phyloP scores from a whole-genome alignment of 2,113 vertebrate species.

The Mionectes macconnelli region DNA sequence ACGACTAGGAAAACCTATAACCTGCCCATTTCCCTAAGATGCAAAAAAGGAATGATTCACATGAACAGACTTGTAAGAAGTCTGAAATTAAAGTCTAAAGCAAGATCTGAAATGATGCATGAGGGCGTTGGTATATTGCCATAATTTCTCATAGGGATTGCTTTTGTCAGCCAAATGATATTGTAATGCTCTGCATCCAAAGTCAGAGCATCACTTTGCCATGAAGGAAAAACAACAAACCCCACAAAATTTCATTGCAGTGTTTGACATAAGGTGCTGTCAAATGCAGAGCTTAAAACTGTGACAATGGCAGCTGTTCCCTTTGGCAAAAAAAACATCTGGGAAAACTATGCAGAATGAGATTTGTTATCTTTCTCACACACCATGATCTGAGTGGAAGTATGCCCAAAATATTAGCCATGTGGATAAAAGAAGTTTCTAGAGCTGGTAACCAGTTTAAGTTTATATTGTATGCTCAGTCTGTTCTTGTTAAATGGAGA shows the following conservation, averaged over 20 bases:
- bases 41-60: background rate
- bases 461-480: background rate
- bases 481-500: background rate
- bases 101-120: background rate
- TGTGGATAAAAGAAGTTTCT: conserved; percentile 20
- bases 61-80: background rate
- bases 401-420: conserved; percentile 33
- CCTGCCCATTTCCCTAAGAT: background rate
- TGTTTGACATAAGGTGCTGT: conserved; percentile 52
- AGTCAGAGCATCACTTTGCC: background rate
- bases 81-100: conserved; percentile 17
- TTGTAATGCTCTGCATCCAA: background rate
- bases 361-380: conserved; percentile 48
- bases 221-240: conserved; percentile 2
- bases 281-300: conserved; percentile 55
- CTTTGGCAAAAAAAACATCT: conserved; percentile 65
- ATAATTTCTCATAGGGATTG: background rate
- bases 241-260: conserved; percentile 26
- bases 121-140: background rate
- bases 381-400: conserved; percentile 31
- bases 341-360: conserved; percentile 39
- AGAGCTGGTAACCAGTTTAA: background rate
- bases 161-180: background rate
- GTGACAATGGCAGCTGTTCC: conserved; percentile 69
- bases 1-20: background rate